Conservation (phyloP, 2,797 vertebrate species). For the Poliocrania exsul region DNA sequence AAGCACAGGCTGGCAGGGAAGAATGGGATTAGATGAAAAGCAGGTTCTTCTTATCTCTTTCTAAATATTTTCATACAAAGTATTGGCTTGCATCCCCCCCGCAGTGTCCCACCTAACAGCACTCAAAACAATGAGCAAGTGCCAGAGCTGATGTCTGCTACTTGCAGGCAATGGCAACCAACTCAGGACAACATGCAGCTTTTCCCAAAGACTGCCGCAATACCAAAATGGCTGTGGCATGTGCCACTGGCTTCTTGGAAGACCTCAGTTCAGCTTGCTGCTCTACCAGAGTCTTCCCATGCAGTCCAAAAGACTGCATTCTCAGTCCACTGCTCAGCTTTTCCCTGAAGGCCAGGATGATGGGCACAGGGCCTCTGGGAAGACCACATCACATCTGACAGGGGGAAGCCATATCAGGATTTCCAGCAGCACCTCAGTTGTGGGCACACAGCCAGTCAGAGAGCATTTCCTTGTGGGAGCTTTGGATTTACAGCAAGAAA, state of each 20-base stretch:
- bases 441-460: background rate
- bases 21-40: slow-evolving; percentile 42
- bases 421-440: background rate
- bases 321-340: background rate
- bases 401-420: background rate
- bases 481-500: background rate
- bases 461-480: background rate
- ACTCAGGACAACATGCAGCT: background rate
- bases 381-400: background rate
- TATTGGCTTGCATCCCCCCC: background rate
- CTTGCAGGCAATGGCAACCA: background rate
- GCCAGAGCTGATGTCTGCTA: background rate
- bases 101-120: background rate
- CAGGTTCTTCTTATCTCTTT: slow-evolving; percentile 43
- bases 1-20: slow-evolving; percentile 36
- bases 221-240: background rate
- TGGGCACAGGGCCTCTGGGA: background rate
- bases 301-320: background rate
- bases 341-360: background rate
- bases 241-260: background rate
- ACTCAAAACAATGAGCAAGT: background rate
- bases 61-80: slow-evolving; percentile 50
- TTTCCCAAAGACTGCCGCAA: background rate
- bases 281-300: background rate
- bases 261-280: background rate